A percentile compares a stretch with the other conserved stretches of the same genome.
These are phyloP conservation scores for Apamea monoglypha DNA, from an alignment of 2,888 invertebrate genomes.

Conservation along the genomic window DNA sequence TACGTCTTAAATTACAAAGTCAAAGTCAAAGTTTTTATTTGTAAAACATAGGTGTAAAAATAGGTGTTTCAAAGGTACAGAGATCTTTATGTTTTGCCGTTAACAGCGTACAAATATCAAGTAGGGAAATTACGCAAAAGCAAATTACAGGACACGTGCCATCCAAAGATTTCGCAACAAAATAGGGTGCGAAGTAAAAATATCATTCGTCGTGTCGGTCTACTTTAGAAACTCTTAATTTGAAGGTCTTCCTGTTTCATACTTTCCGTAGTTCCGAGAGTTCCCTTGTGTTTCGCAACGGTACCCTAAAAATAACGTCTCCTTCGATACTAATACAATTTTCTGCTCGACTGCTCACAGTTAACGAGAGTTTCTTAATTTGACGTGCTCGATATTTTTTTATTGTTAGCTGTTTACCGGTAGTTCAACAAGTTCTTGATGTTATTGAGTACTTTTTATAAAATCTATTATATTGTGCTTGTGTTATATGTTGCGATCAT, in stretches of 20 bases:
- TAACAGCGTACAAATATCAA: no score
- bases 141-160: constrained; percentile 33
- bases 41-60: no score
- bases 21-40: no score
- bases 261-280: constrained; percentile 35
- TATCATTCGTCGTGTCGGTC: constrained; percentile 3
- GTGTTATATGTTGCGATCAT: no score
- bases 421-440: constrained; percentile 60
- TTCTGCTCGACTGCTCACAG: constrained; percentile 76
- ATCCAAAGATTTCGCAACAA: constrained; percentile 24
- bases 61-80: no score
- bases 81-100: no score
- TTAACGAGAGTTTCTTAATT: constrained; percentile 80
- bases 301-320: constrained; percentile 71
- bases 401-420: constrained; percentile 63
- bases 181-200: constrained; percentile 20
- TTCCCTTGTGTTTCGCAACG: constrained; percentile 43
- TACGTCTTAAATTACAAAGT: constrained; percentile 25
- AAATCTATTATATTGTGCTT: constrained; percentile 2
- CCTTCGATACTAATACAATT: constrained; percentile 81
- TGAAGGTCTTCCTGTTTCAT: constrained; percentile 44
- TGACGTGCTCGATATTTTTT: constrained; percentile 76
- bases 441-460: constrained; percentile 16
- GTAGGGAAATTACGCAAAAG: no score
- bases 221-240: constrained; percentile 35